Evolutionary conservation across 2,888 invertebrate genomes (phyloP), one percentile per base, ranked within the genome.

Genomic region (Eledona agricola): DNA sequence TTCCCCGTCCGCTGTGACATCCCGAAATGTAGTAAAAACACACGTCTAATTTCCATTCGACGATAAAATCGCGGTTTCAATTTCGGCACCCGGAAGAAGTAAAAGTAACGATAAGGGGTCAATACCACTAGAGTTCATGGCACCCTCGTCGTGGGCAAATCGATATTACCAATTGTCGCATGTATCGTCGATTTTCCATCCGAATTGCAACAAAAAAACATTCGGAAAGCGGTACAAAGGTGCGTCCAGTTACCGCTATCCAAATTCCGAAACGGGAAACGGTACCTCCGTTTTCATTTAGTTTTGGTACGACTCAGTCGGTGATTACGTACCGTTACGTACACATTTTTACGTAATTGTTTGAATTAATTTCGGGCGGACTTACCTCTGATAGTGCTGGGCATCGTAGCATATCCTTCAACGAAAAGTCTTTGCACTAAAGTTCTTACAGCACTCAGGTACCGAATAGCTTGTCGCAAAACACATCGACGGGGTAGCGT

Each of bases 321-420:
- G 52, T 55, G 51, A 58, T 58, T 54, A 52, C 35, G 46, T 56
- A 51, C 55, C 51, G 55, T 55, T 54, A 54, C 31, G 17, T 40
- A 42, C n/a, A n/a, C n/a, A 46, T 51, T 46, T 51, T 51, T 40
- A 32, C 26, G 51, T 28, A 42, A 51, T 42, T 51, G 43, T 40
- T 31, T 23, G 26, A 32, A 38, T 50, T 50, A 40, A 38, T 38
- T 47, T 19, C 5, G 23, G 10, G 28, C 7, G 11, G 22, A 69
- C 76, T 72, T 64, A 77, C 77, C 77, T 77, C 77, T 75, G 71
- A 77, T 77, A 65, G 77, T 77, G 70, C 77, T 77, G 63, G 77
- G 77, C 77, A 77, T 77, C 64, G 70, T 76, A 71, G 63, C 68
- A 72, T 73, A 60, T 72, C 73, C 68, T 70, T 37, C 29, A 15